Conservation (phyloP, 2,888 invertebrate genomes). For the Odontocerum albicorne region DNA sequence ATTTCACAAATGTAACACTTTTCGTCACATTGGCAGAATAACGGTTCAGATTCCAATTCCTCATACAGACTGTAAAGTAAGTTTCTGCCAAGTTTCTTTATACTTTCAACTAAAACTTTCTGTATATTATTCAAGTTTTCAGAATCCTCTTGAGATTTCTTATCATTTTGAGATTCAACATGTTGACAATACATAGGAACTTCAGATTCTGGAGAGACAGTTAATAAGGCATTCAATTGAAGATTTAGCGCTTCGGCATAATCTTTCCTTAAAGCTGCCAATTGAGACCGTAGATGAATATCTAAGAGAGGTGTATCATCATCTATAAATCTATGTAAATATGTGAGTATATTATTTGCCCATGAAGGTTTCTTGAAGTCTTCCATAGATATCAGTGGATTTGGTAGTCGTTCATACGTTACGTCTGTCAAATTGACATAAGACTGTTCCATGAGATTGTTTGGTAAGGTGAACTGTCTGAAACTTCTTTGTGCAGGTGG, state of each 20-base stretch:
- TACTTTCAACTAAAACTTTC: constrained; percentile 18
- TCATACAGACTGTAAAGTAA: constrained; percentile 14
- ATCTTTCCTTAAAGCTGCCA: constrained; percentile 29
- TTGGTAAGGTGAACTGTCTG: constrained; percentile 24
- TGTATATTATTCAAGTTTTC: constrained; percentile 7
- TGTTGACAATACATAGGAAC: constrained; percentile 22
- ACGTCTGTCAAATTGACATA: constrained; percentile 1
- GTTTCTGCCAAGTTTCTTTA: constrained; percentile 25
- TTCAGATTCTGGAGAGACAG: constrained; percentile 1
- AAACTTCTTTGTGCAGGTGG: constrained; percentile 27
- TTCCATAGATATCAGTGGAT: constrained; percentile 25
- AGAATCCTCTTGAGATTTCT: constrained; percentile 1
- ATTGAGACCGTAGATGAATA: constrained; percentile 30
- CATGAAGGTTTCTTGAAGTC: constrained; percentile 30
- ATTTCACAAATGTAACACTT: constrained; percentile 13
- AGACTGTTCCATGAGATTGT: constrained; percentile 17
- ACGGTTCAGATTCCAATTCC: constrained; percentile 9
- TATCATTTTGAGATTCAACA: constrained; percentile 3
- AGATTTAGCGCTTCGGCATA: constrained; percentile 32
- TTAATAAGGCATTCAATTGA: constrained; percentile 25
- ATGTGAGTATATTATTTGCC: constrained; percentile 24
- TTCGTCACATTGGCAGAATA: constrained; percentile 30
- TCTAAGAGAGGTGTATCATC: constrained; percentile 34
- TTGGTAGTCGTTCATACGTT: constrained; percentile 19
- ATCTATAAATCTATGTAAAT: constrained; percentile 31